Percentiles rank a stretch among this genome's conserved stretches.
These are phyloP conservation scores for Aspidiotus rigidus DNA, from an alignment of 2,888 invertebrate genomes.

Conservation along the genomic window DNA sequence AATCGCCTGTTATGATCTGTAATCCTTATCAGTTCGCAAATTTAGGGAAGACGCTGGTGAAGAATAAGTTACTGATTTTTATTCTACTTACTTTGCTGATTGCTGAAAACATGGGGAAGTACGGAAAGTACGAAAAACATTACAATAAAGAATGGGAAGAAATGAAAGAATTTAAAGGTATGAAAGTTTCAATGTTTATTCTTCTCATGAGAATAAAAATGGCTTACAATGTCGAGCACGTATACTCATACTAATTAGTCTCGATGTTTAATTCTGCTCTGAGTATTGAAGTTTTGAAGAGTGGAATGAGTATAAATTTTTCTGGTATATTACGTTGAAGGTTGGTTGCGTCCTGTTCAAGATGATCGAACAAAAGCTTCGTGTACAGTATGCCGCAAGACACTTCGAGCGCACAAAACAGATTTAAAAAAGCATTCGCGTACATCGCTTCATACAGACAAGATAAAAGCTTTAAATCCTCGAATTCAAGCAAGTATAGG, in stretches of 20 bases:
- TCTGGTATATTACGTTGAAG: too few relatives aligned
- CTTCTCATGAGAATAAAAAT: not conserved
- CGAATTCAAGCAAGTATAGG: conserved; percentile 12
- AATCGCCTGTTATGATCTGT: not conserved
- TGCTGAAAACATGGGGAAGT: not conserved
- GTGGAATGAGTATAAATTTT: too few relatives aligned
- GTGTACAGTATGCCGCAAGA: conserved; percentile 13
- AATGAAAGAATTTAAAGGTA: not conserved
- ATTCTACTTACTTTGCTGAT: not conserved
- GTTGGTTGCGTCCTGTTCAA: not conserved
- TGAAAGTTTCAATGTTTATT: not conserved
- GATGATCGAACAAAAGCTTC: conserved; percentile 12
- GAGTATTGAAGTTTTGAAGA: too few relatives aligned
- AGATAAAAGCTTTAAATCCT: conserved; percentile 8
- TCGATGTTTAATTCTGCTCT: too few relatives aligned
- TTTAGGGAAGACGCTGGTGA: not conserved
- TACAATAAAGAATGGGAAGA: not conserved
- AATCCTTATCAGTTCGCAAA: not conserved
- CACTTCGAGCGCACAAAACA: conserved; percentile 11
- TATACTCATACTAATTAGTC: not conserved
- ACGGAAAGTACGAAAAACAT: not conserved
- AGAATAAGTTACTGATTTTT: not conserved
- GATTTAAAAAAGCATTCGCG: conserved; percentile 14
- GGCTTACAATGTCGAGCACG: too few relatives aligned
- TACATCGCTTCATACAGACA: conserved; percentile 5